Conservation (phyloP, 1,140 invertebrate species). For the Drosophila melanica region DNA sequence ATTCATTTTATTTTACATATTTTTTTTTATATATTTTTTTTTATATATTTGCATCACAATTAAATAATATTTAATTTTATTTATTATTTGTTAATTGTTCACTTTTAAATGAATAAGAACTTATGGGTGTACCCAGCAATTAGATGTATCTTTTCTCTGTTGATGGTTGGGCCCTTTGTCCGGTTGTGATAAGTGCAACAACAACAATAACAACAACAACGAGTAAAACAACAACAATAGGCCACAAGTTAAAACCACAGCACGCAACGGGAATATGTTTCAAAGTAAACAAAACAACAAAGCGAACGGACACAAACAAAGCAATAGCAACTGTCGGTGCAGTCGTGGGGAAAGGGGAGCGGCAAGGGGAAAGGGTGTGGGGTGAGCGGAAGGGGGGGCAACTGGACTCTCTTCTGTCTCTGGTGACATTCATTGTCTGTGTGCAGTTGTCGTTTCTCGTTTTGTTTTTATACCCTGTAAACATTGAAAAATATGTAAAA, state of each 20-base stretch:
- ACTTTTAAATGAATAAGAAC: background rate
- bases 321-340: conserved; percentile 28
- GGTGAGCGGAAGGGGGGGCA: background rate
- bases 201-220: conserved; percentile 13
- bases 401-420: background rate
- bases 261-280: conserved; percentile 45
- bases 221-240: background rate
- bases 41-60: too few relatives aligned
- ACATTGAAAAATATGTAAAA: background rate
- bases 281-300: conserved; percentile 45
- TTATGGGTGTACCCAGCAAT: conserved; percentile 30
- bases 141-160: conserved; percentile 23
- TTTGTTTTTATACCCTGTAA: conserved; percentile 5
- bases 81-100: too few relatives aligned
- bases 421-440: conserved; percentile 46
- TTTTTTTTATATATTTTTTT: too few relatives aligned
- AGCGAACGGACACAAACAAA: conserved; percentile 28
- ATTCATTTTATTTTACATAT: too few relatives aligned
- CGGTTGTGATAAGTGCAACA: conserved; percentile 32
- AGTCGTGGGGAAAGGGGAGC: background rate
- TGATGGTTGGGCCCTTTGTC: conserved; percentile 23
- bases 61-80: too few relatives aligned
- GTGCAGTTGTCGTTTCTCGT: conserved; percentile 22
- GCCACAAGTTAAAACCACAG: conserved; percentile 38
- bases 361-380: background rate